Evolutionary conservation across 2,888 invertebrate species (phyloP), one percentile per base, ranked within the genome.

Genomic region (Archaeoteleia sp.): DNA sequence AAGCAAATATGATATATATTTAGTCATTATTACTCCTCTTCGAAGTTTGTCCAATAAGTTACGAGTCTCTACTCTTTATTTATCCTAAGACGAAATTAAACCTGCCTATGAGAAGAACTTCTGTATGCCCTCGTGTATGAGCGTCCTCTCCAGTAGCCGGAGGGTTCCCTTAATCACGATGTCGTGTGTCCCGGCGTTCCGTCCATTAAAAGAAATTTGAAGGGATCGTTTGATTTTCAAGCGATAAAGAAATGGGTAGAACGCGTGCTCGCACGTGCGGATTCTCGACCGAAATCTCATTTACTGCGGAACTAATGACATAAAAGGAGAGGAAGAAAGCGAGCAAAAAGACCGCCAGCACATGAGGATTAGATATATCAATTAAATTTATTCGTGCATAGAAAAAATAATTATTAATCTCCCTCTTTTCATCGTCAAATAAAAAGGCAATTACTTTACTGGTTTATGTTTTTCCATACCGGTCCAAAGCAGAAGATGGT

Each of bases 151-250:
- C 45, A 54, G 60, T 49, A 46, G 10, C 43, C 23, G 57, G 45
- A 73, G 73, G 72, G 72, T 66, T 54, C 66, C 25, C 53, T 51
- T 61, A 58, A 73, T 72, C 71, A 62, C 43, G 53, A 69, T 60
- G 39, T 49, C 49, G 45, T 69, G 29, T 35, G 12, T 34, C 34
- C 46, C 27, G 49, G 17, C 34, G 43, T 39, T 55, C 37, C 62
- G 39, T 63, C 67, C 62, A 68, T 68, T 68, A 66, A 54, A 51
- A 65, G 57, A 70, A 71, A 58, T 62, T 67, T 62, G 54, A 62
- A 68, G 68, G 66, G 66, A 58, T 48, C 68, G 62, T 70, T 63
- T 58, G 68, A 68, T 66, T 66, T 66, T 57, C 43, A 42, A 55
- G 55, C 37, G 46, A 57, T 20, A 55, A 51, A 60, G 66, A 32